Percentiles rank a stretch among this genome's conserved stretches.
Evolutionary conservation across 2,888 invertebrate genomes (phyloP).

Genomic region (Torymus aiolomorphi): DNA sequence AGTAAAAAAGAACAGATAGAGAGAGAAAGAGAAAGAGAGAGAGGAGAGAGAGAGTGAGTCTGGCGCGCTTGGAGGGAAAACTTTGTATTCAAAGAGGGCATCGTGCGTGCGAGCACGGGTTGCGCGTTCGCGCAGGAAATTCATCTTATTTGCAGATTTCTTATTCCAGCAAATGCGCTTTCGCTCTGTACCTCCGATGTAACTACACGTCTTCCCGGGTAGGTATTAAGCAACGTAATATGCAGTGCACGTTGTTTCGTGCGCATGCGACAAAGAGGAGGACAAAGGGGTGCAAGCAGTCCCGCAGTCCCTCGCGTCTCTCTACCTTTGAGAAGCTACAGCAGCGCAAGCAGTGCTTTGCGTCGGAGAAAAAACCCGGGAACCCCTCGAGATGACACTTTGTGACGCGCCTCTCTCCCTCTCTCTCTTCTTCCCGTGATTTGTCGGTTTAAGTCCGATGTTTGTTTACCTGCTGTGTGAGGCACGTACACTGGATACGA

Average conservation of each 20-base stretch:
- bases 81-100: constrained; percentile 62
- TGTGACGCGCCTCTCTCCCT: not conserved
- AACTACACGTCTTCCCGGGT: not conserved
- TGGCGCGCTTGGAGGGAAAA: constrained; percentile 51
- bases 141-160: constrained; percentile 44
- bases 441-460: constrained; percentile 43
- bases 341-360: not conserved
- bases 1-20: not conserved
- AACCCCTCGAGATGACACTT: constrained; percentile 11
- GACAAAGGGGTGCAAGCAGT: not conserved
- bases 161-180: constrained; percentile 35
- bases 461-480: constrained; percentile 29
- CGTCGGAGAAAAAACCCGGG: not conserved
- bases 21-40: not conserved
- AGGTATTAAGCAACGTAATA: constrained; percentile 41
- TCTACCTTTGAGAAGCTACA: constrained; percentile 11
- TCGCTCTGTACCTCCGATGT: constrained; percentile 7
- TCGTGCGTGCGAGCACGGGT: constrained; percentile 42
- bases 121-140: constrained; percentile 31
- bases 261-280: constrained; percentile 10
- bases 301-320: not conserved
- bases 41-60: not conserved
- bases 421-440: constrained; percentile 10
- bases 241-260: constrained; percentile 39
- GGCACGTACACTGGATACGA: constrained; percentile 37